These are phyloP conservation scores for Lithophane leautieri DNA, from an alignment of 2,888 invertebrate species.

Conservation along the genomic window DNA sequence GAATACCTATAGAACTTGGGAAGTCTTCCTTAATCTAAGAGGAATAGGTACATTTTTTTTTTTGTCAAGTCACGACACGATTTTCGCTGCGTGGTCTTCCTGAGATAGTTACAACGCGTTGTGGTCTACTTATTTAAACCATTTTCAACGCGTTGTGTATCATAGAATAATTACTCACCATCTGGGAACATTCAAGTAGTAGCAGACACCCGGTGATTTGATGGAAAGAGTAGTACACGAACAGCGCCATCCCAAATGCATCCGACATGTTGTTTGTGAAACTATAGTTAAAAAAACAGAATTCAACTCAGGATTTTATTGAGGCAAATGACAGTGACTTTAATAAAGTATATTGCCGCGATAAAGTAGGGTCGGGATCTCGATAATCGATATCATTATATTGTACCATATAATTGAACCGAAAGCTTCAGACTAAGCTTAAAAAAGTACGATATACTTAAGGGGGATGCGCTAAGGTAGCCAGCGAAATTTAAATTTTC, in stretches of 20 bases:
- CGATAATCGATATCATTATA: no score
- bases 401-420: no score
- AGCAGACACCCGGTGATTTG: conserved; percentile 67
- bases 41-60: background rate
- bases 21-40: background rate
- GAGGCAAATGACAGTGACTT: no score
- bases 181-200: conserved; percentile 68
- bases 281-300: conserved; percentile 41
- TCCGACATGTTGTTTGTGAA: conserved; percentile 64
- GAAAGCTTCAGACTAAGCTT: no score
- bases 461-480: no score
- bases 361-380: background rate
- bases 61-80: no score
- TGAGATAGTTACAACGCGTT: background rate
- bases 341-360: background rate
- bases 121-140: background rate
- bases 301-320: background rate
- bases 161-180: conserved; percentile 62
- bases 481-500: no score
- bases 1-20: background rate
- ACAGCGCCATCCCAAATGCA: conserved; percentile 69
- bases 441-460: no score
- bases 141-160: background rate
- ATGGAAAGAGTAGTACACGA: conserved; percentile 67
- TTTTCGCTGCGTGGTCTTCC: background rate